Conservation (phyloP, 1,140 invertebrate species). For the Aphelinus atriplicis region DNA sequence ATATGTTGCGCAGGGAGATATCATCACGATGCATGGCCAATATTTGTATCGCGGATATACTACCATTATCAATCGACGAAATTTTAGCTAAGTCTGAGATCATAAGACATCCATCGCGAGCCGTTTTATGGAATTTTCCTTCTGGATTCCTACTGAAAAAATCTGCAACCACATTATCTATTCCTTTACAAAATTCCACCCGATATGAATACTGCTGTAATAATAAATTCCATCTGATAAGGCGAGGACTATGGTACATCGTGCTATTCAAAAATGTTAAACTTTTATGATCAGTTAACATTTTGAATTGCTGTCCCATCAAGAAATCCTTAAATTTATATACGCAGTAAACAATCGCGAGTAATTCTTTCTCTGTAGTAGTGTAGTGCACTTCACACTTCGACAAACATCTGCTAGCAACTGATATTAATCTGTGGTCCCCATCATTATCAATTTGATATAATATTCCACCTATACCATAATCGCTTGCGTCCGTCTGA, state of each 20-base stretch:
- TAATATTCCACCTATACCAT: constrained; percentile 3
- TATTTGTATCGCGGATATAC: too few species aligned
- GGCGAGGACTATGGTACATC: neutral
- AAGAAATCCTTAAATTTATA: neutral
- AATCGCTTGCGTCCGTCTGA: neutral
- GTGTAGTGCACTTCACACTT: constrained; percentile 43
- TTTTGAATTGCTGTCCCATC: neutral
- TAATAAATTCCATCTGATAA: neutral
- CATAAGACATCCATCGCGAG: too few species aligned
- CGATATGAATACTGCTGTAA: neutral
- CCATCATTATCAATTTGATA: neutral
- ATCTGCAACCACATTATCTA: neutral
- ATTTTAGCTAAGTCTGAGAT: too few species aligned
- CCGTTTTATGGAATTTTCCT: too few species aligned
- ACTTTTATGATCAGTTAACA: neutral
- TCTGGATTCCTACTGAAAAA: neutral
- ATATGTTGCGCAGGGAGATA: neutral
- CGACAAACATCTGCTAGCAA: constrained; percentile 33
- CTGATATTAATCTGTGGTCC: constrained; percentile 18
- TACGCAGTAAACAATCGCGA: constrained; percentile 35
- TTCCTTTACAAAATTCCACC: neutral
- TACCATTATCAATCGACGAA: neutral
- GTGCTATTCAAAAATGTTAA: neutral
- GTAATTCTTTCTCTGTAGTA: constrained; percentile 42
- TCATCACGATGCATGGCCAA: too few species aligned